These are phyloP conservation scores for Perccottus glenii DNA, from an alignment of 2,113 vertebrate genomes.

Conservation along the genomic window DNA sequence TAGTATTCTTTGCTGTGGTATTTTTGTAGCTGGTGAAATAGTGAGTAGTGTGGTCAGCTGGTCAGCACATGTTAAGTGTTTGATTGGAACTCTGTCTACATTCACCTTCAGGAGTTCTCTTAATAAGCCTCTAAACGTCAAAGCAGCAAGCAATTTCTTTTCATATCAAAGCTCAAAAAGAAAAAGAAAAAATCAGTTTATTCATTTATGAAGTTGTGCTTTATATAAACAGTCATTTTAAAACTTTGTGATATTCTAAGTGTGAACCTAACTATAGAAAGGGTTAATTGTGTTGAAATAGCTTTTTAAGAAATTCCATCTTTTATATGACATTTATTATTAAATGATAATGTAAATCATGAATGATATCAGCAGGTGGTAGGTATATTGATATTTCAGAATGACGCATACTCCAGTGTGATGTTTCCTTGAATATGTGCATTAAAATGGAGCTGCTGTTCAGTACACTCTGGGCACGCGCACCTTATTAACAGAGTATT, in stretches of 20 bases:
- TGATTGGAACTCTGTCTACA: conserved; percentile 45
- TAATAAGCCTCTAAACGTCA: conserved; percentile 61
- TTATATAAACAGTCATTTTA: too few species aligned
- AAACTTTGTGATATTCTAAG: not conserved
- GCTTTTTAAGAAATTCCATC: too few species aligned
- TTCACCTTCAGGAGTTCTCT: conserved; percentile 38
- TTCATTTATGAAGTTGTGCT: too few species aligned
- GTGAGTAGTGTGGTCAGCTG: conserved; percentile 39
- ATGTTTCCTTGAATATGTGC: conserved; percentile 31
- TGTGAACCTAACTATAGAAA: too few species aligned
- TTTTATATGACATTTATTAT: too few species aligned
- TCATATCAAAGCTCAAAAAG: conserved; percentile 39
- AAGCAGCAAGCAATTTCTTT: conserved; percentile 49
- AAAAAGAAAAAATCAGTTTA: conserved; percentile 8
- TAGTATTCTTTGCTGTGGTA: conserved; percentile 2
- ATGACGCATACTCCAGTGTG: not conserved
- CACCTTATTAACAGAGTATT: conserved; percentile 58
- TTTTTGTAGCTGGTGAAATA: conserved; percentile 4
- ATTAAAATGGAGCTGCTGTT: conserved; percentile 29
- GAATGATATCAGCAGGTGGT: too few species aligned
- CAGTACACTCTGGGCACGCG: not conserved
- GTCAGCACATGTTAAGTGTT: conserved; percentile 42
- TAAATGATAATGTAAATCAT: too few species aligned
- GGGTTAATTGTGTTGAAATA: too few species aligned
- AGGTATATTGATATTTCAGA: too few species aligned